These are phyloP conservation scores for Pollicipes pollicipes DNA, from an alignment of 1,140 invertebrate species.

Conservation along the genomic window DNA sequence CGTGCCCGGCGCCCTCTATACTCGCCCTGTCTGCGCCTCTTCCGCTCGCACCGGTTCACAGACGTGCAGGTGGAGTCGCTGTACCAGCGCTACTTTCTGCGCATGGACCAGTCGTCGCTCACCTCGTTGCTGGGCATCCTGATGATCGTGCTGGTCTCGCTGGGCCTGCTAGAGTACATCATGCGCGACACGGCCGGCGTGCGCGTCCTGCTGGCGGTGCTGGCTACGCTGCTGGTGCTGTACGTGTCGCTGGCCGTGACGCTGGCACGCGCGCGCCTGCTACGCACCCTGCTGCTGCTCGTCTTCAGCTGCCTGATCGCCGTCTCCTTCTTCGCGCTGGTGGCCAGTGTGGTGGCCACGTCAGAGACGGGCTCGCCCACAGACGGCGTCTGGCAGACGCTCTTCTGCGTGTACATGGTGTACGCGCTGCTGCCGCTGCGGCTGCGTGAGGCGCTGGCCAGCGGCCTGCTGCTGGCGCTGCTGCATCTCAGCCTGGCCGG, in stretches of 20 bases:
- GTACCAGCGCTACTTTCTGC: slow-evolving; percentile 78
- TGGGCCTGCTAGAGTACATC: slow-evolving; percentile 31
- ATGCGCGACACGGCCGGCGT: slow-evolving; percentile 20
- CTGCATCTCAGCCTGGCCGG: neutral
- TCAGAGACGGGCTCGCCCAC: slow-evolving; percentile 23
- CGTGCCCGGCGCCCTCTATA: slow-evolving; percentile 20
- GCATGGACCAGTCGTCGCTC: slow-evolving; percentile 79
- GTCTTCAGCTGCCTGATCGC: slow-evolving; percentile 58
- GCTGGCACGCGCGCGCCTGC: slow-evolving; percentile 49
- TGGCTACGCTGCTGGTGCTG: slow-evolving; percentile 25
- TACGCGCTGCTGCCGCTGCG: slow-evolving; percentile 66
- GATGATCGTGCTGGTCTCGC: slow-evolving; percentile 42
- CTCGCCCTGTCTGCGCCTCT: slow-evolving; percentile 27
- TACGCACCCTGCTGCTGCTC: slow-evolving; percentile 71
- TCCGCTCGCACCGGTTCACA: slow-evolving; percentile 44
- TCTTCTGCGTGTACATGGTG: slow-evolving; percentile 69
- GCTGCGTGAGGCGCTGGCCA: slow-evolving; percentile 26
- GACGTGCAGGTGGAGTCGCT: slow-evolving; percentile 60
- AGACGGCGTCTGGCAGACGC: slow-evolving; percentile 44
- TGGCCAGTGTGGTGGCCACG: slow-evolving; percentile 24
- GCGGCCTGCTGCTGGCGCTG: slow-evolving; percentile 22
- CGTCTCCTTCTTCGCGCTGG: slow-evolving; percentile 26
- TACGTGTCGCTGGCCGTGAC: slow-evolving; percentile 48
- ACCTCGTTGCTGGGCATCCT: slow-evolving; percentile 60
- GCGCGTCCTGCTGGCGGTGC: slow-evolving; percentile 21